Percentiles rank a stretch among this genome's conserved stretches.
Evolutionary conservation across 2,113 vertebrate species (phyloP).

Genomic region (Phyllostomus hastatus): DNA sequence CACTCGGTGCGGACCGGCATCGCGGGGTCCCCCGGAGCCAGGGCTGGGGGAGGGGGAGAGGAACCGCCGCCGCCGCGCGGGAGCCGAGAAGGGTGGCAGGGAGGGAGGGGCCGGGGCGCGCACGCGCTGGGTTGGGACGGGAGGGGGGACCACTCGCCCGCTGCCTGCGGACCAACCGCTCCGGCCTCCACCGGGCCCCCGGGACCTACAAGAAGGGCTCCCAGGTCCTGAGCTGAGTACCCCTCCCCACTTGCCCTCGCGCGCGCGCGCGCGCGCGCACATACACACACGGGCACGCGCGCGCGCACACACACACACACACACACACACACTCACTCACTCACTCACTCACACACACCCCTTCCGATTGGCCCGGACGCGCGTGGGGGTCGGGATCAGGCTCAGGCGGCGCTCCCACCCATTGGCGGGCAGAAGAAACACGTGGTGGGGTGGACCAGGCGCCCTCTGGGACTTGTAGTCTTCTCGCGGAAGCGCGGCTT

Average conservation of each 20-base stretch:
- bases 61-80: constrained; percentile 67
- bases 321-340: not conserved
- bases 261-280: not conserved
- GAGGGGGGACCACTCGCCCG: constrained; percentile 39
- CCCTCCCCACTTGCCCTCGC: constrained; percentile 56
- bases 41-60: constrained; percentile 40
- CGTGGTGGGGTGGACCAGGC: not conserved
- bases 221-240: constrained; percentile 45
- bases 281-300: not conserved
- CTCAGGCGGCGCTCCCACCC: constrained; percentile 39
- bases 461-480: constrained; percentile 71
- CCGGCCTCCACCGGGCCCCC: constrained; percentile 47
- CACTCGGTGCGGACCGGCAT: constrained; percentile 94
- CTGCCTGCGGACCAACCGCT: constrained; percentile 39
- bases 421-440: constrained; percentile 57
- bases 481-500: not conserved
- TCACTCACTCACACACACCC: not conserved
- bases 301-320: not conserved
- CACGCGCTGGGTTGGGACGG: constrained; percentile 54
- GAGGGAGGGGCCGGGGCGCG: constrained; percentile 55
- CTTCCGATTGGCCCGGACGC: constrained; percentile 60
- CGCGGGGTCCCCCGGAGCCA: constrained; percentile 83
- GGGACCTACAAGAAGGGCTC: constrained; percentile 53
- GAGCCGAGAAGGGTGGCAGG: constrained; percentile 46
- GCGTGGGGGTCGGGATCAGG: not conserved